A percentile compares a stretch with the other conserved stretches of the same genome.
These are phyloP conservation scores for Keiferia lycopersicella DNA, from an alignment of 2,888 invertebrate genomes.

Conservation along the genomic window DNA sequence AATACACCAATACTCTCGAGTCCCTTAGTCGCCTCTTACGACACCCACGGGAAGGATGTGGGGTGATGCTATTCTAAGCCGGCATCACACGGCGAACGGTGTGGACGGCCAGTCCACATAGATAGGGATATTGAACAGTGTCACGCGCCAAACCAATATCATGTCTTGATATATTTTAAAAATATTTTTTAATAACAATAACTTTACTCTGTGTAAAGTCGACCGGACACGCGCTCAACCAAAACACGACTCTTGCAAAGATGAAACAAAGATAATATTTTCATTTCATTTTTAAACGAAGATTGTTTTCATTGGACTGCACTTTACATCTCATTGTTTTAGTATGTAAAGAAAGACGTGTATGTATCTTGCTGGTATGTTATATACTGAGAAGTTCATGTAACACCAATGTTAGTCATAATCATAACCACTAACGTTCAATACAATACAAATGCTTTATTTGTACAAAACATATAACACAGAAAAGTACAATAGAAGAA, in stretches of 20 bases:
- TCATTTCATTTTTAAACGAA: slow-evolving; percentile 27
- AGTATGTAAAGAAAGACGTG: slow-evolving; percentile 19
- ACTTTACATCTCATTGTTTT: slow-evolving; percentile 14
- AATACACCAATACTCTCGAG: no score
- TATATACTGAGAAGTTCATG: not conserved
- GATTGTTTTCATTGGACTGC: slow-evolving; percentile 25
- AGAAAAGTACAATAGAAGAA: no score
- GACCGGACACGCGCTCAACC: slow-evolving; percentile 28
- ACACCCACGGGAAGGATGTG: no score
- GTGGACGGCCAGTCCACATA: no score
- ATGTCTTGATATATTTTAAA: slow-evolving; percentile 4
- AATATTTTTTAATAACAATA: slow-evolving; percentile 18
- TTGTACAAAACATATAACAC: no score
- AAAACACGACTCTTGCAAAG: slow-evolving; percentile 28
- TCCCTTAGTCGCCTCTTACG: no score
- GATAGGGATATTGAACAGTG: no score
- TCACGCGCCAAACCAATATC: not conserved
- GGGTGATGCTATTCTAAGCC: no score
- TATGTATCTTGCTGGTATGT: not conserved
- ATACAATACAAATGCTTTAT: no score
- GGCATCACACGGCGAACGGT: no score
- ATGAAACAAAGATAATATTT: slow-evolving; percentile 31
- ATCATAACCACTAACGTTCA: no score
- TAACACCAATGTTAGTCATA: not conserved
- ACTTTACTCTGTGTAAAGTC: slow-evolving; percentile 24